Percentiles rank a stretch among this genome's conserved stretches.
phyloP scores from a whole-genome alignment of 2,113 vertebrate genomes.

The Columba janthina region DNA sequence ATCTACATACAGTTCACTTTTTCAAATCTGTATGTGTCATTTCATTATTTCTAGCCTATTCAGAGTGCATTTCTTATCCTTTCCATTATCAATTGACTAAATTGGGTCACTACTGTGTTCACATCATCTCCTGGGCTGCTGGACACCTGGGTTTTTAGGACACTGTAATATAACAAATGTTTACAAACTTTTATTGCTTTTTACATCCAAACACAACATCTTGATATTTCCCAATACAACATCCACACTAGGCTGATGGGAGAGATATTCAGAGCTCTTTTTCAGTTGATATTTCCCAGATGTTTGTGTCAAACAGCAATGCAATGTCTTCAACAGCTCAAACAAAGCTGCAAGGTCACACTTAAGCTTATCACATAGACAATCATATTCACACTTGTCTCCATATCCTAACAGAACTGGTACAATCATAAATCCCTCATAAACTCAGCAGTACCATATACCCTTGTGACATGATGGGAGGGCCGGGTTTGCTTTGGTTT shows the following conservation, averaged over 20 bases:
- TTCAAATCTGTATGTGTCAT: background rate
- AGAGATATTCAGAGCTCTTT: background rate
- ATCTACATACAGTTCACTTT: background rate
- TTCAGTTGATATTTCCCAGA: background rate
- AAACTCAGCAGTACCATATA: background rate
- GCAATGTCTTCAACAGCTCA: background rate
- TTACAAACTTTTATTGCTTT: background rate
- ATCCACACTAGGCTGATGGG: background rate
- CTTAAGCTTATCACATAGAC: background rate
- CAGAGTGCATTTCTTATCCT: constrained; percentile 1
- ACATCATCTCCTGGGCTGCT: background rate
- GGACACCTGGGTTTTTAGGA: background rate
- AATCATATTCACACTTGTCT: background rate
- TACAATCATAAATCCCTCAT: background rate
- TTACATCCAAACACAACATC: background rate
- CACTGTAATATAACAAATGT: background rate
- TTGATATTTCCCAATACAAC: background rate
- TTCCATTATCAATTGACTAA: background rate
- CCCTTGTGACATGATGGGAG: background rate
- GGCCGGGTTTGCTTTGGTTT: background rate
- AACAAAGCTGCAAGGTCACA: background rate
- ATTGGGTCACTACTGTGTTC: background rate
- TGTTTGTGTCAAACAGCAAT: background rate
- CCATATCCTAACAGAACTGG: background rate
- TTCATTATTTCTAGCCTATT: constrained; percentile 1